Evolutionary conservation across 2,888 invertebrate species (phyloP).

Genomic region (Acleris laterana): DNA sequence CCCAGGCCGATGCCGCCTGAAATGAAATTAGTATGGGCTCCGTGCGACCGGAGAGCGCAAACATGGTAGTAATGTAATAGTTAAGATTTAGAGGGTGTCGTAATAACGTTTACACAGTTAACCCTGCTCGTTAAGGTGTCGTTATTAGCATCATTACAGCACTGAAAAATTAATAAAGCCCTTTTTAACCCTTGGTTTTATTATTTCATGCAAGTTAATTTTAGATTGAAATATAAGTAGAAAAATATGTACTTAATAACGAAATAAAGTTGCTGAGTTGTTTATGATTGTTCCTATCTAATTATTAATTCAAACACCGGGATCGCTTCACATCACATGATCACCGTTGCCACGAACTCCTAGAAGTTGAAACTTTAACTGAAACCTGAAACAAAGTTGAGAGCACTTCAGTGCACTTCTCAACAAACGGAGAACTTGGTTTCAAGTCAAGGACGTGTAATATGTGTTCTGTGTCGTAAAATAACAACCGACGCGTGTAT

Average conservation of each 20-base stretch:
- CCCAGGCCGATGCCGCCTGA: no score
- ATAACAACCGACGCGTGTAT: no score
- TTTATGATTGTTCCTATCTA: no score
- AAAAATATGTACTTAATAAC: no score
- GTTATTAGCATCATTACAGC: background rate
- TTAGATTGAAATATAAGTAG: no score
- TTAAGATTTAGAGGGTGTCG: background rate
- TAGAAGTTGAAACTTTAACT: background rate
- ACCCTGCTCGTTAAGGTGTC: background rate
- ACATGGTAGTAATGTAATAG: slow-evolving; percentile 12
- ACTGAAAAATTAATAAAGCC: background rate
- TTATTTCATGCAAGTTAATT: no score
- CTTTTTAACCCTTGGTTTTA: background rate
- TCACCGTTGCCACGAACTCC: background rate
- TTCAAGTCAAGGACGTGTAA: background rate
- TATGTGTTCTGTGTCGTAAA: no score
- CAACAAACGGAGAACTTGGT: background rate
- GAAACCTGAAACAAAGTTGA: background rate
- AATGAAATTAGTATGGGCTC: slow-evolving; percentile 4
- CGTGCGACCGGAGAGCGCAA: background rate
- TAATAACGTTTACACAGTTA: background rate
- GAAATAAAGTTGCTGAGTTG: no score
- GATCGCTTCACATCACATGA: background rate
- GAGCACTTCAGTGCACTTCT: background rate
- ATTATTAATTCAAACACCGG: no score